Percentiles rank a stretch among this genome's conserved stretches.
Conservation (phyloP, 37 sponge, comb jelly and placozoan genomes). For the Aplysina aerophoba region DNA sequence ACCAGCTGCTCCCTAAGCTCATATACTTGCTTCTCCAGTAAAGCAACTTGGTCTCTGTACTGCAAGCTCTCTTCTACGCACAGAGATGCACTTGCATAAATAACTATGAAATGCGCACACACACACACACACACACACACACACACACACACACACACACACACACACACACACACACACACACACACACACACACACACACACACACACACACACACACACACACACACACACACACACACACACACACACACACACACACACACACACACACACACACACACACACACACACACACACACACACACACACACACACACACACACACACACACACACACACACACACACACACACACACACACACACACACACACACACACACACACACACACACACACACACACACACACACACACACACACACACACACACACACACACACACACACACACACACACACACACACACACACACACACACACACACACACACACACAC, state of each 20-base stretch:
- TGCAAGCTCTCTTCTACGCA: background rate
- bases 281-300: background rate
- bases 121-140: too few relatives aligned
- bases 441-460: too few relatives aligned
- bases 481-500: background rate
- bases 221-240: too few relatives aligned
- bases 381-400: conserved; percentile 1
- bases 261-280: background rate
- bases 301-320: background rate
- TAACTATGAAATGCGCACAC: background rate
- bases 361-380: too few relatives aligned
- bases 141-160: background rate
- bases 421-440: conserved; percentile 1
- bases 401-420: too few relatives aligned
- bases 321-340: background rate
- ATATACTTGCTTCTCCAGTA: background rate
- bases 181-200: too few relatives aligned
- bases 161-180: conserved; percentile 1
- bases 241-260: background rate
- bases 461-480: background rate
- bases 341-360: background rate
- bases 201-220: conserved; percentile 1
- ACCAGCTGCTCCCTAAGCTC: background rate
- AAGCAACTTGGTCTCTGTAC: background rate
- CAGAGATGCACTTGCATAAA: background rate